Percentiles rank a stretch among this genome's conserved stretches.
These are phyloP conservation scores for Philereme transversata DNA, from an alignment of 2,888 invertebrate species.

Conservation along the genomic window DNA sequence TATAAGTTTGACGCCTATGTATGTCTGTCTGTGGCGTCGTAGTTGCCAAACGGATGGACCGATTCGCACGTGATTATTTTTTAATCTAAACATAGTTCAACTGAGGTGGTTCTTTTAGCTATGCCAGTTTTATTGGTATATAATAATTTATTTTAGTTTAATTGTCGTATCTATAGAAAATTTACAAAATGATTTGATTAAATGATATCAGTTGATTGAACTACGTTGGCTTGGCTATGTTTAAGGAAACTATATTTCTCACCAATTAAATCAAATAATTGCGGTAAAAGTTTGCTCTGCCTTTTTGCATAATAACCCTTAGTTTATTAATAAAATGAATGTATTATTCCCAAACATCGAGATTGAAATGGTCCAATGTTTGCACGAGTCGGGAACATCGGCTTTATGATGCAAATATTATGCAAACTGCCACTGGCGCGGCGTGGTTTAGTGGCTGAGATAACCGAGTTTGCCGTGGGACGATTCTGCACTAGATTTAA, in stretches of 20 bases:
- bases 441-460: slow-evolving; percentile 43
- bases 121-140: too few species aligned
- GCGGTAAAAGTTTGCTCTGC: background rate
- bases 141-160: too few species aligned
- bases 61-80: too few species aligned
- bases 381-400: slow-evolving; percentile 44
- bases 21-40: too few species aligned
- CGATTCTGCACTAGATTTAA: slow-evolving; percentile 34
- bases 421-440: slow-evolving; percentile 54
- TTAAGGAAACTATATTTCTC: background rate
- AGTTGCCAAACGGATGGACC: too few species aligned
- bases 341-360: slow-evolving; percentile 17
- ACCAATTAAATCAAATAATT: too few species aligned
- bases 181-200: slow-evolving; percentile 26
- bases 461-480: slow-evolving; percentile 40
- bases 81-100: too few species aligned
- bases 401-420: slow-evolving; percentile 57
- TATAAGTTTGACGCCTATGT: too few species aligned
- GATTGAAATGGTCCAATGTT: slow-evolving; percentile 36
- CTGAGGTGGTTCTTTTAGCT: too few species aligned
- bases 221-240: slow-evolving; percentile 5
- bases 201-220: slow-evolving; percentile 33
- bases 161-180: slow-evolving; percentile 20
- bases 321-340: slow-evolving; percentile 15
- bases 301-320: slow-evolving; percentile 6